Percentiles rank a stretch among this genome's conserved stretches.
Evolutionary conservation across 2,888 invertebrate genomes (phyloP).

Genomic region (Physocephala rufipes): DNA sequence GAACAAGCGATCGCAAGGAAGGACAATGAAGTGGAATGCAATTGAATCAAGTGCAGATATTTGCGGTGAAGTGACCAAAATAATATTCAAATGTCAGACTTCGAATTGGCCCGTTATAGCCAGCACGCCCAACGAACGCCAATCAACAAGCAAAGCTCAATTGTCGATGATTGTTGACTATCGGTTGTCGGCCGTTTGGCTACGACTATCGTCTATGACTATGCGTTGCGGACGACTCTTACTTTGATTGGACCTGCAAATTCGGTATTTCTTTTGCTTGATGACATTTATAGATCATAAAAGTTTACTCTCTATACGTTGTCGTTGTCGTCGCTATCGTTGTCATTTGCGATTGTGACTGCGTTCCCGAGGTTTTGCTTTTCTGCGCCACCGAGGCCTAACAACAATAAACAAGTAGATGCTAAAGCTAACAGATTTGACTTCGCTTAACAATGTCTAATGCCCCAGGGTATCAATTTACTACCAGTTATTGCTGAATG

Average conservation of each 20-base stretch:
- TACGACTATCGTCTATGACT: neutral
- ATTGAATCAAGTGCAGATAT: slow-evolving; percentile 20
- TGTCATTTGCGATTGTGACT: neutral
- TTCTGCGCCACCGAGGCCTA: slow-evolving; percentile 37
- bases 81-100: slow-evolving; percentile 18
- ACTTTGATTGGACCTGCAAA: slow-evolving; percentile 4
- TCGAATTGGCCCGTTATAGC: neutral
- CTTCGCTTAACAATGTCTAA: slow-evolving; percentile 37
- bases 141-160: neutral
- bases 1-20: neutral
- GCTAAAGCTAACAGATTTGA: slow-evolving; percentile 10
- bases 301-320: slow-evolving; percentile 58
- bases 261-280: slow-evolving; percentile 27
- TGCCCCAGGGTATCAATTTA: slow-evolving; percentile 65
- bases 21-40: neutral
- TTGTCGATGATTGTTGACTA: neutral
- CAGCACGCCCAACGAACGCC: neutral
- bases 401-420: slow-evolving; percentile 25
- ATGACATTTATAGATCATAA: slow-evolving; percentile 66
- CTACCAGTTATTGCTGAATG: slow-evolving; percentile 45
- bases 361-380: neutral
- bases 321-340: neutral
- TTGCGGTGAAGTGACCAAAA: slow-evolving; percentile 21
- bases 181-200: neutral
- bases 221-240: slow-evolving; percentile 1